Evolutionary conservation across 2,797 vertebrate species (phyloP).

Genomic region (Sciurus vulgaris): DNA sequence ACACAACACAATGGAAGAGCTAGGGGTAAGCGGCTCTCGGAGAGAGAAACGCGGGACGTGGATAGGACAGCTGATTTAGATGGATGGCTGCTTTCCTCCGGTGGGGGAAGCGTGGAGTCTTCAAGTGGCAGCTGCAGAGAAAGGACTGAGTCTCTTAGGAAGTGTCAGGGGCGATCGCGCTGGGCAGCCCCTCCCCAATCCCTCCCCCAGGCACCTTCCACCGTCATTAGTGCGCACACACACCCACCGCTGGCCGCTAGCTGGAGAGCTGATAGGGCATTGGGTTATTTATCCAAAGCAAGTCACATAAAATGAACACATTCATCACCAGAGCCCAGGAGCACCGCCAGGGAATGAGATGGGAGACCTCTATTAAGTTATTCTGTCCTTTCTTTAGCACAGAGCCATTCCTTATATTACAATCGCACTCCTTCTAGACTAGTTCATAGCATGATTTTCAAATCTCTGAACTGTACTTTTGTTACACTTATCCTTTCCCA

Average conservation of each 20-base stretch:
- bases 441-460: constrained; percentile 33
- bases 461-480: background rate
- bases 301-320: constrained; percentile 71
- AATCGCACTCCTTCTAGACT: background rate
- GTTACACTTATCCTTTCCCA: background rate
- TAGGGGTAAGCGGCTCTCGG: background rate
- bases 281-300: constrained; percentile 69
- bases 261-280: constrained; percentile 42
- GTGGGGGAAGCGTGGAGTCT: constrained; percentile 13
- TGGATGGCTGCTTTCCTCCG: constrained; percentile 16
- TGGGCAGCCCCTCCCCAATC: constrained; percentile 50
- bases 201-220: constrained; percentile 66
- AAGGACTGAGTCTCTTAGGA: constrained; percentile 52
- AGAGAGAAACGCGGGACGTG: background rate
- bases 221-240: constrained; percentile 64
- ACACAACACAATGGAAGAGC: constrained; percentile 61
- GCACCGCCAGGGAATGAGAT: background rate
- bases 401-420: background rate
- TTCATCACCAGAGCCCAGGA: constrained; percentile 66
- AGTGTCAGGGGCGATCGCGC: constrained; percentile 48
- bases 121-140: constrained; percentile 57
- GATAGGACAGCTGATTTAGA: background rate
- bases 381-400: background rate
- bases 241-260: background rate
- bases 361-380: constrained; percentile 56